Conservation (phyloP, 2,797 vertebrate genomes). For the Lemur catta region DNA sequence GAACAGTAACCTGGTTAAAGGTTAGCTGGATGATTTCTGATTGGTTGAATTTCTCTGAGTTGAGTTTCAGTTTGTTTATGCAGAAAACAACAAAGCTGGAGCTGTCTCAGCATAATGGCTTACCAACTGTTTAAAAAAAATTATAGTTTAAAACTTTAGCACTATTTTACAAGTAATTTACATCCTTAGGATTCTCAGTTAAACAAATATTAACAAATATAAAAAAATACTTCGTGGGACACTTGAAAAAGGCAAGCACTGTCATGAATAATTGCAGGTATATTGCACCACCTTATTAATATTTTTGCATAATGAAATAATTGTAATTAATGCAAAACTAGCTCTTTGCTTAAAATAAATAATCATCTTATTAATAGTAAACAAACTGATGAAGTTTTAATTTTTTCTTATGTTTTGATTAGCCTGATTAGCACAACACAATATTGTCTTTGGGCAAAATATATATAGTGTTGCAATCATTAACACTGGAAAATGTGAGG, state of each 20-base stretch:
- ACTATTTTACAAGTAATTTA: neutral
- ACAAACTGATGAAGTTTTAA: neutral
- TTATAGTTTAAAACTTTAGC: neutral
- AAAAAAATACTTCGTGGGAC: neutral
- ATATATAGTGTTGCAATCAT: neutral
- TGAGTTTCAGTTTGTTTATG: neutral
- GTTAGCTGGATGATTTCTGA: neutral
- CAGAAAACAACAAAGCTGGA: neutral
- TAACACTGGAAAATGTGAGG: neutral
- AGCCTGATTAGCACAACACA: neutral
- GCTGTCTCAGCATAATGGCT: neutral
- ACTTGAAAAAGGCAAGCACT: neutral
- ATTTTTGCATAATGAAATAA: neutral
- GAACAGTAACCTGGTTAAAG: neutral
- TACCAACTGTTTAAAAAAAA: neutral
- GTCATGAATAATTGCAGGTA: neutral
- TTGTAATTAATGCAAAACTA: neutral
- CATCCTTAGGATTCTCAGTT: neutral
- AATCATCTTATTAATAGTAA: neutral
- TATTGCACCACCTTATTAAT: neutral
- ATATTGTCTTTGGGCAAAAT: neutral
- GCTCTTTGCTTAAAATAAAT: neutral
- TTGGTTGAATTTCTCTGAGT: neutral
- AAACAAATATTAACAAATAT: neutral
- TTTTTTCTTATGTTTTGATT: neutral